Base-by-base conservation (phyloP, 1,140 invertebrate species). In the Hycleus phaleratus region DNA sequence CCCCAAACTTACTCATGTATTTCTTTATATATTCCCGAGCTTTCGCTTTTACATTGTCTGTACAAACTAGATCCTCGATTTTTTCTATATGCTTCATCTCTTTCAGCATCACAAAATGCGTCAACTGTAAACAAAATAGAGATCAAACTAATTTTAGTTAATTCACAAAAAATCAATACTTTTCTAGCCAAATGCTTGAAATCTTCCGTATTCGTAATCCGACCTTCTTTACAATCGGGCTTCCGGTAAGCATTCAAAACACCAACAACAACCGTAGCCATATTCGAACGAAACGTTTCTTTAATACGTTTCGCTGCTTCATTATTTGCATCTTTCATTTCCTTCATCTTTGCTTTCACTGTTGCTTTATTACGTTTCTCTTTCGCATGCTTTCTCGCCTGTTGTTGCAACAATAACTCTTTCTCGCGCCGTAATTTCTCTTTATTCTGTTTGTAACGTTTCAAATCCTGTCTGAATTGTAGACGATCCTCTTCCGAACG, bases 171-270 rank as follows among this genome's bases (percentile, higher is more conserved):
- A 49, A 40, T 39, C 25, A 50, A 76, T 76, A 97, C 94, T 83
- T 97, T 96, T 76, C 93, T 84, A 0, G 95, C 94, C 24, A 98
- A 78, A 77, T 95, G 91, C 73, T 97, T 97, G 74, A 97, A 98
- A 74, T 98, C 94, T 46, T 95, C 91, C 0, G 87, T 95, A 69
- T 82, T 88, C 0, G 83, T 86, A 62, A 98, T 97, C 62, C 87
- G 77, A 1, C 91, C 95, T 58, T 85, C 75, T 64, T 85, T 85
- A 69, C 94, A 96, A 67, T 91, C 88, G 3, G 83, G 78, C 69
- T 88, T 90, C 52, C 91, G 78, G 75, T 92, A 97, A 0, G 91
- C 91, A 77, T 95, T 94, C 26, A 98, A 80, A 71, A 88, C 88
- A 46, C 88, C 81, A 42, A 97, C 92, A 77, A 98, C 93, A 24